Evolutionary conservation across 2,113 vertebrate species (phyloP), one percentile per base, ranked within the genome.

Genomic region (Camelus bactrianus): DNA sequence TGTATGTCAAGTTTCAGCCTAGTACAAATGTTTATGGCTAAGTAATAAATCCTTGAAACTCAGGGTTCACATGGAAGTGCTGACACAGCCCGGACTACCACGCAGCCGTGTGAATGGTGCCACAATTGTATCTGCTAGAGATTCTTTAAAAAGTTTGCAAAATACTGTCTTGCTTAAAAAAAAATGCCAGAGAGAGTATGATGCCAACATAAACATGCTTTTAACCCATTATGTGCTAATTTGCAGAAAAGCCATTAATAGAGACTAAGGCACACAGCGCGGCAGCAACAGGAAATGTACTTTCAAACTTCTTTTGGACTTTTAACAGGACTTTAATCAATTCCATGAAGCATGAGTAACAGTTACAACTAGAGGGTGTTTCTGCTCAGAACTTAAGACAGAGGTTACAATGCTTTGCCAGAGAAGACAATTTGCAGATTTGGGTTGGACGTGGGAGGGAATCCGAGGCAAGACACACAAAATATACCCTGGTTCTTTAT

Each of bases 181-280:
- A 98, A 98, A 97, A 97, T 97, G 94, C 97, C 97, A 97, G 97
- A 93, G 94, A 93, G 86, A 88, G 97, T 94, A 97, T 98, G 98
- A 98, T 98, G 98, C 98, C 98, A 98, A 98, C 96, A 98, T 98
- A 98, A 99, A 98, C 98, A 99, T 98, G 98, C 98, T 98, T 98
- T 99, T 99, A 99, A 98, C 98, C 98, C 98, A 98, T 98, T 98
- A 98, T 93, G 98, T 98, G 98, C 98, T 98, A 98, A 99, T 99
- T 98, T 99, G 97, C 97, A 98, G 98, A 98, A 98, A 98, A 98
- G 95, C 95, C 97, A 98, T 98, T 98, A 98, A 98, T 98, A 98
- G 97, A 98, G 97, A 98, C 94, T 54, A 86, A 98, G 96, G 97
- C 86, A 56, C 97, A 97, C 85, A 67, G 94, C 11, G 17, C 72